Evolutionary conservation across 2,888 invertebrate genomes (phyloP).

Genomic region (Cephus runcator): DNA sequence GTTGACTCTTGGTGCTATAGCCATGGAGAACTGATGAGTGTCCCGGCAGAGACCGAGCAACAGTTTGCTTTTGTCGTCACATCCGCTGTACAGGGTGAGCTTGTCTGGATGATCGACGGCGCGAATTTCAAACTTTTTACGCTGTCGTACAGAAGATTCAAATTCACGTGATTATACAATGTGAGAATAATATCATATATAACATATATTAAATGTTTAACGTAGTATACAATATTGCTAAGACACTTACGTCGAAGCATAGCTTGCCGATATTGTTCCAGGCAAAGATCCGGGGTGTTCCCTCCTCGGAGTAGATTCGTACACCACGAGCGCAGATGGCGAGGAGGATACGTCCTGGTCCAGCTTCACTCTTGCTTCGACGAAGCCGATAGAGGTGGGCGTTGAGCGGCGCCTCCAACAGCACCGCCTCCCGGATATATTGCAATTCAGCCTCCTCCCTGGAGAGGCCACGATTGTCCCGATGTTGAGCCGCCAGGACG

Average conservation of each 20-base stretch:
- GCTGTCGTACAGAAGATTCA: conserved; percentile 60
- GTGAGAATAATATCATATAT: background rate
- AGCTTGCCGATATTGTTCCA: conserved; percentile 97
- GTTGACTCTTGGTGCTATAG: conserved; percentile 84
- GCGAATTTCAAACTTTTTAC: conserved; percentile 96
- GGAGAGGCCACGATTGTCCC: conserved; percentile 82
- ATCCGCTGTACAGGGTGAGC: conserved; percentile 89
- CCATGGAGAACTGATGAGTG: conserved; percentile 96
- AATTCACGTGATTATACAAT: no score
- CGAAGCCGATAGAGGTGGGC: conserved; percentile 89
- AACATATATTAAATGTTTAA: background rate
- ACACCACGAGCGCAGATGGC: conserved; percentile 94
- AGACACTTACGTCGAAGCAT: conserved; percentile 81
- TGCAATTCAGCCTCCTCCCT: conserved; percentile 85
- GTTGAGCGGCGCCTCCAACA: conserved; percentile 86
- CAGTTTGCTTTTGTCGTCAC: conserved; percentile 94
- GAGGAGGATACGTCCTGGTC: conserved; percentile 85
- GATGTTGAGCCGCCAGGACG: conserved; percentile 69
- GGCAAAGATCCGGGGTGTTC: conserved; percentile 73
- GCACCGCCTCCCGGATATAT: conserved; percentile 90
- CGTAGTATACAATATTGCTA: background rate
- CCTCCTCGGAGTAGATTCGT: conserved; percentile 83
- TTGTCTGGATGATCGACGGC: conserved; percentile 84
- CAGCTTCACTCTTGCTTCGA: conserved; percentile 78
- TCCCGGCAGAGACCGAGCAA: conserved; percentile 88